Percentiles rank a stretch among this genome's conserved stretches.
phyloP scores from a whole-genome alignment of 2,797 vertebrate genomes.

The Anomalospiza imberbis region DNA sequence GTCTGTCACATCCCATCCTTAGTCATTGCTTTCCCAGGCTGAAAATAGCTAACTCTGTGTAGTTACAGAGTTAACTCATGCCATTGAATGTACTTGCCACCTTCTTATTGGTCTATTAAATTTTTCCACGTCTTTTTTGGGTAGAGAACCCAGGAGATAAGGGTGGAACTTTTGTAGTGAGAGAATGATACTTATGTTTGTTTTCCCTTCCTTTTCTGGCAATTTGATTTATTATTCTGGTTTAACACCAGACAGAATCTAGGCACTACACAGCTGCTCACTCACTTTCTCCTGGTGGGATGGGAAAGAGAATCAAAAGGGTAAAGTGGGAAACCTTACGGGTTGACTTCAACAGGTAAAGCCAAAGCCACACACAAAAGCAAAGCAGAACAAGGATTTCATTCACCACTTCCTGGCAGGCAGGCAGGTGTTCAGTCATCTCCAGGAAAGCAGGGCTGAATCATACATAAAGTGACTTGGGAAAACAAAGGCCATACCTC shows the following conservation, averaged over 20 bases:
- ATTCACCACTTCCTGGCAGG: background rate
- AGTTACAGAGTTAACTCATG: background rate
- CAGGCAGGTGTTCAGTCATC: background rate
- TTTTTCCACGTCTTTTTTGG: background rate
- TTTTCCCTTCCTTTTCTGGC: background rate
- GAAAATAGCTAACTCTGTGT: background rate
- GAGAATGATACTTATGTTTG: background rate
- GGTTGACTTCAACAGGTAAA: background rate
- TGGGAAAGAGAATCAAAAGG: background rate
- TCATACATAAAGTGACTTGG: background rate
- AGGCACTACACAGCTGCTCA: background rate
- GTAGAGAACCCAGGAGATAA: background rate
- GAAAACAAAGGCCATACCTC: background rate
- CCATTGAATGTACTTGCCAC: background rate
- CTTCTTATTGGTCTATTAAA: background rate
- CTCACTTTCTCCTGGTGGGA: background rate
- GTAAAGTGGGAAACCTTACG: background rate
- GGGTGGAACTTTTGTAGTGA: background rate
- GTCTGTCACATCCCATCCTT: background rate
- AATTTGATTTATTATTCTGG: background rate
- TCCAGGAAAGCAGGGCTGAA: background rate
- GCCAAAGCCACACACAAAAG: background rate
- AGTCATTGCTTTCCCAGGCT: background rate
- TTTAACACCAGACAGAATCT: background rate
- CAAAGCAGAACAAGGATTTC: background rate